Evolutionary conservation across 2,888 invertebrate genomes (phyloP).

Genomic region (Eurois occulta): DNA sequence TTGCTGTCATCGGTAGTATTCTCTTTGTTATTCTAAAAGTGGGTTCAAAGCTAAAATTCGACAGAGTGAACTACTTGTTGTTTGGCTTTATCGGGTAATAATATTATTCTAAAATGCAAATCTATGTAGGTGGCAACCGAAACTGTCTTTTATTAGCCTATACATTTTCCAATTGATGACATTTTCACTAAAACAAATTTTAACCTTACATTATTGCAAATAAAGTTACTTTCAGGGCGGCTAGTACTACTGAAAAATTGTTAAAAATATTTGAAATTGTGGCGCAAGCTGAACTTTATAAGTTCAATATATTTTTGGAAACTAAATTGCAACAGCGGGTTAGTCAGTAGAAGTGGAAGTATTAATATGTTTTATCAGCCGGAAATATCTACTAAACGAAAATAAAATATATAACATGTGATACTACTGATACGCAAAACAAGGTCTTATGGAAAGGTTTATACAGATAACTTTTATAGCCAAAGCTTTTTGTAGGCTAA

Average conservation of each 20-base stretch:
- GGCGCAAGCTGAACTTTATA: background rate
- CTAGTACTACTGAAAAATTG: background rate
- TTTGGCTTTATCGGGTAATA: background rate
- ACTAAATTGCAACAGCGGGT: background rate
- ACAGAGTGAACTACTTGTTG: background rate
- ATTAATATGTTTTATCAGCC: constrained; percentile 30
- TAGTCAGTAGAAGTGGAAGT: background rate
- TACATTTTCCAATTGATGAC: background rate
- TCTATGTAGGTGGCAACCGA: background rate
- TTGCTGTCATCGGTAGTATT: too few relatives aligned
- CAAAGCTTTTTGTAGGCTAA: background rate
- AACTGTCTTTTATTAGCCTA: background rate
- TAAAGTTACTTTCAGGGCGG: background rate
- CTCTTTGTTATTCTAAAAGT: background rate
- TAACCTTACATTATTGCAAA: background rate
- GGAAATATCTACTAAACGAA: background rate
- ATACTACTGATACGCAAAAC: constrained; percentile 18
- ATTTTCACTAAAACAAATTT: background rate
- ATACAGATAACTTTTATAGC: background rate
- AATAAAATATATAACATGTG: constrained; percentile 10
- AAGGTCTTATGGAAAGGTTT: constrained; percentile 5
- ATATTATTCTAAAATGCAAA: constrained; percentile 16
- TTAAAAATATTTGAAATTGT: background rate
- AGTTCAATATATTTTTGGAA: background rate
- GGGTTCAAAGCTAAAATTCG: background rate